Evolutionary conservation across 2,888 invertebrate species (phyloP), one percentile per base, ranked within the genome.

Genomic region (Myopa tessellatipennis): DNA sequence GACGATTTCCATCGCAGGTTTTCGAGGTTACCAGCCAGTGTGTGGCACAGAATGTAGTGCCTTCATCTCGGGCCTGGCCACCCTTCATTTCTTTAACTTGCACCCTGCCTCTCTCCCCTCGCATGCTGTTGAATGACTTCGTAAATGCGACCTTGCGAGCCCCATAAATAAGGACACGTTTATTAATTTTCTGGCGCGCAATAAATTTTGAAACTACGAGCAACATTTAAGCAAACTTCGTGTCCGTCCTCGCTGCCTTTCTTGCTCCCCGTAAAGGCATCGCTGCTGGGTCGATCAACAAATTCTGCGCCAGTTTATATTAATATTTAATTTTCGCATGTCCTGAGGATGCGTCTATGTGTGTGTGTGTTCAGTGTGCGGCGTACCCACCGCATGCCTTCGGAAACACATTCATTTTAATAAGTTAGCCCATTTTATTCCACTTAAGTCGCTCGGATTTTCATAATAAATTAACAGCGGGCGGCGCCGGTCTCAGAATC

Each of bases 401-500:
- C 83, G 81, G 79, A 81, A 81, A 87, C 85, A 85, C 87, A 86
- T 87, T 86, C 87, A 86, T 86, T 86, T 84, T 87, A 86, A 87
- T 87, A 87, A 86, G 87, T 86, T 87, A 86, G 87, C 84, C 87
- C 86, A 87, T 85, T 86, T 86, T 87, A 87, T 85, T 84, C 86
- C 87, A 86, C 87, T 87, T 86, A 86, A 87, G 86, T 87, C 86
- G 86, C 86, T 86, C 85, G 87, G 86, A 86, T 86, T 86, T 87
- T 86, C 87, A 87, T 87, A 87, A 86, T 86, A 86, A 86, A 86
- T 86, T 86, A 87, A 86, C 87, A 86, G 85, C 60, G 69, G 18
- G 55, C 10, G 34, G 70, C 58, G 26, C 14, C 72, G 36, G 73
- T 8, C 34, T 26, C 50, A 63, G 14, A 14, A 40, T 63, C 73